A percentile compares a stretch with the other conserved stretches of the same genome.
phyloP scores from a whole-genome alignment of 2,797 vertebrate genomes.

The Diceros bicornis region DNA sequence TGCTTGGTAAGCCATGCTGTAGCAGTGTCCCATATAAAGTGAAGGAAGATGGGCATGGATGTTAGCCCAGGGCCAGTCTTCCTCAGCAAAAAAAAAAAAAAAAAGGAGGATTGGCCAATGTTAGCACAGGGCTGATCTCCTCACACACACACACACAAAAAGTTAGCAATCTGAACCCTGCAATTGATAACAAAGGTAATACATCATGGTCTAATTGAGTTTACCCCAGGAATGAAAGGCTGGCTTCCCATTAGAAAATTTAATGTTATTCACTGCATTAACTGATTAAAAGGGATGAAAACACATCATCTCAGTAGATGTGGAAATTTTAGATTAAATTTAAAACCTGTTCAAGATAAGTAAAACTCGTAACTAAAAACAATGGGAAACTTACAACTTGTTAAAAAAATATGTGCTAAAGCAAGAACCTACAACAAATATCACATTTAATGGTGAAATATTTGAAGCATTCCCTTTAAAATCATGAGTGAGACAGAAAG shows the following conservation, averaged over 20 bases:
- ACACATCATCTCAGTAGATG: background rate
- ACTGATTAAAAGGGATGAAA: background rate
- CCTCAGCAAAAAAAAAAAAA: no score
- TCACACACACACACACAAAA: no score
- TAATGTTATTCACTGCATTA: background rate
- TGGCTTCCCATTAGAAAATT: background rate
- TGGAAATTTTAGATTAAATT: background rate
- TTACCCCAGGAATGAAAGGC: background rate
- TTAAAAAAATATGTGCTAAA: background rate
- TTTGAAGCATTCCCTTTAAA: background rate
- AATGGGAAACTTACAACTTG: slow-evolving; percentile 10
- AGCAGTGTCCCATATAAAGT: no score
- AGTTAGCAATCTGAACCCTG: background rate
- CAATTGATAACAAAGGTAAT: background rate
- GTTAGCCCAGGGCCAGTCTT: no score
- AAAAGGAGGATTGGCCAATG: no score
- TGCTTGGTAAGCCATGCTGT: no score
- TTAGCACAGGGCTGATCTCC: no score
- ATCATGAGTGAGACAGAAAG: background rate
- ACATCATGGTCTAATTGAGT: background rate
- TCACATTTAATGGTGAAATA: background rate
- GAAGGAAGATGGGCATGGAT: no score
- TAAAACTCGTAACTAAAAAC: background rate
- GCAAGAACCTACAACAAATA: background rate
- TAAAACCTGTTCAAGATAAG: background rate